These are phyloP conservation scores for Chamaea fasciata DNA, from an alignment of 2,113 vertebrate genomes.

Conservation along the genomic window DNA sequence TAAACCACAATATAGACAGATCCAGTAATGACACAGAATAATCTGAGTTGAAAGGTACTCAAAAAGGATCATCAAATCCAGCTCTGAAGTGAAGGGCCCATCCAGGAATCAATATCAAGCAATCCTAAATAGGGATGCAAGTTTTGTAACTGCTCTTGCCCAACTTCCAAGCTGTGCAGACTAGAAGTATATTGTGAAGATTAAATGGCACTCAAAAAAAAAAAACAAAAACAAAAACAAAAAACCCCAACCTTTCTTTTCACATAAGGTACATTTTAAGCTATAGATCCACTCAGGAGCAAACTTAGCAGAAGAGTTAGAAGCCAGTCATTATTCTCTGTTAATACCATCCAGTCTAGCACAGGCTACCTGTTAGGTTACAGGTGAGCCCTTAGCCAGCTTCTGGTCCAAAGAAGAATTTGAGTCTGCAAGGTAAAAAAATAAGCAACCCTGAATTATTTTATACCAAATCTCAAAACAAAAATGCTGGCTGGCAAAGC, in stretches of 20 bases:
- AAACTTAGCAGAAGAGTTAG: background rate
- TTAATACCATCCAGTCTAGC: background rate
- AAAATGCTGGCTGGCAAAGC: background rate
- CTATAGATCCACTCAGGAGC: background rate
- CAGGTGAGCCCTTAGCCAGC: background rate
- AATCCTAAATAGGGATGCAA: background rate
- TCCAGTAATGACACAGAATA: background rate
- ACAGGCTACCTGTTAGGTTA: background rate
- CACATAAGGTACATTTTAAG: background rate
- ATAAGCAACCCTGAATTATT: background rate
- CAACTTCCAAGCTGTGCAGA: background rate
- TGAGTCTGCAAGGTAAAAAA: background rate
- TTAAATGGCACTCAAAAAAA: background rate
- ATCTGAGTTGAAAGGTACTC: background rate
- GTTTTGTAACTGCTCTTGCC: background rate
- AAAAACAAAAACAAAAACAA: too few species aligned
- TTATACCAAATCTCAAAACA: background rate
- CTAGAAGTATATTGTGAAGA: background rate
- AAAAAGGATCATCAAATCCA: background rate
- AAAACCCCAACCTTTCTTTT: background rate
- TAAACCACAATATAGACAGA: background rate
- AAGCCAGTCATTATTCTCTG: background rate
- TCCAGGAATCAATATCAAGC: background rate
- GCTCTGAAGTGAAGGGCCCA: background rate
- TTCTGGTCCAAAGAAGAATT: background rate